Conservation (phyloP, 37 sponge, comb jelly and placozoan species). For the Ephydatia muelleri region DNA sequence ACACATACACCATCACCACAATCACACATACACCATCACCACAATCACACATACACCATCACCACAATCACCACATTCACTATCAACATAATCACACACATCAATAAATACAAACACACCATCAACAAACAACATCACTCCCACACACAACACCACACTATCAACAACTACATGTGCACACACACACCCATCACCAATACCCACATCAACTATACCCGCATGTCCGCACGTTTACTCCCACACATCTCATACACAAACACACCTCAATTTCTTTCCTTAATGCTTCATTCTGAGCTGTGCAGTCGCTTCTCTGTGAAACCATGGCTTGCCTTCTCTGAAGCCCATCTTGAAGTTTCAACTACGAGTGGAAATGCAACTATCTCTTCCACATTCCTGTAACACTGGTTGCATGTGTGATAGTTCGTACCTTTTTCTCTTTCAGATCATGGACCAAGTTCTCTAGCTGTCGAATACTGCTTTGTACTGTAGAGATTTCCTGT, state of each 20-base stretch:
- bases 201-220: too few relatives aligned
- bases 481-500: constrained; percentile 43
- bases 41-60: too few relatives aligned
- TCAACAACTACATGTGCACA: neutral
- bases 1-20: too few relatives aligned
- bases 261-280: constrained; percentile 69
- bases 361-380: neutral
- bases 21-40: too few relatives aligned
- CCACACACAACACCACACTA: neutral
- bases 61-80: too few relatives aligned
- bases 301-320: constrained; percentile 47
- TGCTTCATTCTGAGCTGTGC: constrained; percentile 24
- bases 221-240: neutral
- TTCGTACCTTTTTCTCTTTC: constrained; percentile 59
- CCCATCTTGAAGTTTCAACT: constrained; percentile 64
- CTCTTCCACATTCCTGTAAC: neutral
- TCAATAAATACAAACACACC: neutral
- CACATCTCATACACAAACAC: neutral
- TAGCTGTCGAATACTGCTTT: constrained; percentile 38
- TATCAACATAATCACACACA: too few relatives aligned
- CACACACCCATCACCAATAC: neutral
- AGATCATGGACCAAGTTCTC: constrained; percentile 48
- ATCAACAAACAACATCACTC: neutral
- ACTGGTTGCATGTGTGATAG: neutral
- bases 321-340: constrained; percentile 49